phyloP scores from a whole-genome alignment of 2,113 vertebrate species.

The Bungarus multicinctus region DNA sequence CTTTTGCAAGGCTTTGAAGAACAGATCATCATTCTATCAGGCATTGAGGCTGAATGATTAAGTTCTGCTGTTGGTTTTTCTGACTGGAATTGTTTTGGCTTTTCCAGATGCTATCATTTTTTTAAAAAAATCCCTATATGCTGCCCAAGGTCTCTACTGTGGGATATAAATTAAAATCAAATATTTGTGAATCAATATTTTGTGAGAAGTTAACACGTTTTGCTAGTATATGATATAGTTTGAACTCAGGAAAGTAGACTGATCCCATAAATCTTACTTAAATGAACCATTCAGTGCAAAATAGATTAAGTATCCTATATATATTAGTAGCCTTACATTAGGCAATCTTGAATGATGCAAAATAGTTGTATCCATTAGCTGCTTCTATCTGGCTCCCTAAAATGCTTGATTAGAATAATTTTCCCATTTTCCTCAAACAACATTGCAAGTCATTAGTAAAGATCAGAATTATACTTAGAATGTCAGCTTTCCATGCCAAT shows the following conservation, averaged over 20 bases:
- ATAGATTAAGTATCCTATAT: not conserved
- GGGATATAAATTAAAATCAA: not conserved
- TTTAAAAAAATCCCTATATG: not conserved
- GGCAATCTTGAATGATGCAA: not conserved
- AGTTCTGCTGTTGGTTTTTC: not conserved
- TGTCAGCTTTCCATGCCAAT: slow-evolving; percentile 21
- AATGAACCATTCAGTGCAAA: not conserved
- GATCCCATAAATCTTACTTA: not conserved
- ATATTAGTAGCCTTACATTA: not conserved
- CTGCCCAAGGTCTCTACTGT: not conserved
- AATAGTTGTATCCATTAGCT: not conserved
- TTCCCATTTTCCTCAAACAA: not conserved
- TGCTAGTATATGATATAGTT: not conserved
- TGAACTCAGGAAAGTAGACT: not conserved
- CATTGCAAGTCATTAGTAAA: slow-evolving; percentile 49
- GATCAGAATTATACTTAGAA: slow-evolving; percentile 47
- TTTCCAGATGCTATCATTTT: not conserved
- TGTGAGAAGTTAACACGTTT: not conserved
- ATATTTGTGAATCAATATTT: not conserved
- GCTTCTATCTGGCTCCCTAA: not conserved
- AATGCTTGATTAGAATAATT: not conserved
- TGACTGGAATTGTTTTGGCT: not conserved
- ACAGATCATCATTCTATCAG: not conserved
- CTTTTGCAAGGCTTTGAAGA: not conserved
- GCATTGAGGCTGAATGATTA: not conserved